Conservation (phyloP, 2,113 vertebrate species). For the Albula glossodonta region DNA sequence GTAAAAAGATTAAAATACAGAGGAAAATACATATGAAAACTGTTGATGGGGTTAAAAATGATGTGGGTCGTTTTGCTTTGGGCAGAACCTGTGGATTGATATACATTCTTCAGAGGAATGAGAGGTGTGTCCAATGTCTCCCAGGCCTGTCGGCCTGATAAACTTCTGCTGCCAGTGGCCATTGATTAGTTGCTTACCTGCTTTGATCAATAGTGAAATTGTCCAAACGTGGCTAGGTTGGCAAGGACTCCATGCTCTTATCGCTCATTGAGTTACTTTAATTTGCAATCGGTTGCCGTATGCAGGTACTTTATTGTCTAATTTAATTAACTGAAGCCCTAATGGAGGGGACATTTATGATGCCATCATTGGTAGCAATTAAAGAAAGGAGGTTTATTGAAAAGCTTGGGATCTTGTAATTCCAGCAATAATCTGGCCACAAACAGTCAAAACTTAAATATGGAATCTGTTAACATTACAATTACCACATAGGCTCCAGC, state of each 20-base stretch:
- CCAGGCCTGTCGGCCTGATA: neutral
- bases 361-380: neutral
- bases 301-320: conserved; percentile 1
- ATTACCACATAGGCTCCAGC: too few species aligned
- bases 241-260: neutral
- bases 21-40: too few species aligned
- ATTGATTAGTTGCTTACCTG: conserved; percentile 40
- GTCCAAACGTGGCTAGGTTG: neutral
- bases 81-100: neutral
- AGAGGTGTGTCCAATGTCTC: neutral
- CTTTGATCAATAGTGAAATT: conserved; percentile 33
- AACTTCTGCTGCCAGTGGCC: conserved; percentile 6
- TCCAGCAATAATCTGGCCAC: neutral
- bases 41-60: too few species aligned
- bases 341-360: neutral
- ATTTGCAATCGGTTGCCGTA: neutral
- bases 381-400: neutral
- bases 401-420: neutral
- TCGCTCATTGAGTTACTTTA: neutral
- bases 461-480: too few species aligned
- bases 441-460: too few species aligned
- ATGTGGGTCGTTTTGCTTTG: neutral
- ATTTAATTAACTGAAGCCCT: conserved; percentile 18
- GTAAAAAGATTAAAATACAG: neutral
- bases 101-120: neutral